Conservation (phyloP, 2,113 vertebrate genomes). For the Gila orcuttii region DNA sequence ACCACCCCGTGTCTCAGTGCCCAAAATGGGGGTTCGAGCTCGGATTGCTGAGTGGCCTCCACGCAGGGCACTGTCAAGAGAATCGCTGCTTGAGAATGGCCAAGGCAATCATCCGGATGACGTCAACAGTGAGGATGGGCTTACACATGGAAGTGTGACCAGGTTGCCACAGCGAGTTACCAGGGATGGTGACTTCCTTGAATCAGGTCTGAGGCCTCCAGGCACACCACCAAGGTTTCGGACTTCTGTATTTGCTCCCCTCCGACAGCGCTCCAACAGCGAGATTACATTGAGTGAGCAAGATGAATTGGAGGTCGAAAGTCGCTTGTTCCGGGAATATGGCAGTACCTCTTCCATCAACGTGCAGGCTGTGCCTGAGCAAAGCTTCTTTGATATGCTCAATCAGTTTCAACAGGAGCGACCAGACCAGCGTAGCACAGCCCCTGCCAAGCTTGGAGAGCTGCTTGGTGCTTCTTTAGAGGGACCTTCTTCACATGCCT, state of each 20-base stretch:
- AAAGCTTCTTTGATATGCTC: conserved; percentile 91
- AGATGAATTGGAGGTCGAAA: conserved; percentile 72
- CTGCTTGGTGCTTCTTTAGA: conserved; percentile 66
- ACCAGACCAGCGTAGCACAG: conserved; percentile 69
- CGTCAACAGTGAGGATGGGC: conserved; percentile 26
- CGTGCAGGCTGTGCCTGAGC: conserved; percentile 84
- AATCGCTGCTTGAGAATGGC: conserved; percentile 73
- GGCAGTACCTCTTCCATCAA: conserved; percentile 97
- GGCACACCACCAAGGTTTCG: conserved; percentile 68
- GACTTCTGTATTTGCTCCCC: conserved; percentile 67
- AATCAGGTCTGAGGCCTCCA: conserved; percentile 76
- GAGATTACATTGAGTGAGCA: conserved; percentile 92
- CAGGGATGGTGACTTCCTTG: conserved; percentile 85
- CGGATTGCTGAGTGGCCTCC: conserved; percentile 93
- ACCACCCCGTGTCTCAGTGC: conserved; percentile 75
- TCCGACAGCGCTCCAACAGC: conserved; percentile 89
- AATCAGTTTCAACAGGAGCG: conserved; percentile 83
- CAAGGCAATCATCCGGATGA: conserved; percentile 69
- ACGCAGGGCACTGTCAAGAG: conserved; percentile 79
- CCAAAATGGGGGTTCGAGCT: conserved; percentile 93
- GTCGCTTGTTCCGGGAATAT: conserved; percentile 82
- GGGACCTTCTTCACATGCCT: conserved; percentile 52
- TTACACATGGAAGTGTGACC: conserved; percentile 67
- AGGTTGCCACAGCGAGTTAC: conserved; percentile 77
- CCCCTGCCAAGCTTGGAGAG: conserved; percentile 65